phyloP scores from a whole-genome alignment of 2,888 invertebrate genomes.

The Agrotis exclamationis region DNA sequence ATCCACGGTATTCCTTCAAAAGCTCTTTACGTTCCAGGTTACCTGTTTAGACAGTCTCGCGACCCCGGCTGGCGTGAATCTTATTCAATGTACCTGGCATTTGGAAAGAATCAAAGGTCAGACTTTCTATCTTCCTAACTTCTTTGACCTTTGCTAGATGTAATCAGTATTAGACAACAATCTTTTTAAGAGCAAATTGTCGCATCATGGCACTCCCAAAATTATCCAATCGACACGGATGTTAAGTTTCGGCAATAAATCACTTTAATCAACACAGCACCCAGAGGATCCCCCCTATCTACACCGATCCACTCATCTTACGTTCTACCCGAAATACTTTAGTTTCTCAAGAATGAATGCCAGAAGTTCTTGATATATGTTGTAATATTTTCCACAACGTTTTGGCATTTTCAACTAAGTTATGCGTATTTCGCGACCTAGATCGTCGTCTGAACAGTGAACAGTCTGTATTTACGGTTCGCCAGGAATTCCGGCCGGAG shows the following conservation, averaged over 20 bases:
- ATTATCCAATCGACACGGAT: not conserved
- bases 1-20: too few relatives aligned
- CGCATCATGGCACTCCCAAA: not conserved
- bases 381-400: not conserved
- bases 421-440: slow-evolving; percentile 30
- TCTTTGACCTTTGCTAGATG: not conserved
- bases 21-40: too few relatives aligned
- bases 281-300: not conserved
- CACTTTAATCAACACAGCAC: not conserved
- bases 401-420: slow-evolving; percentile 13
- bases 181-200: not conserved
- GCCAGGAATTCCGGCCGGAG: slow-evolving; percentile 37
- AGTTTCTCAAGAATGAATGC: not conserved
- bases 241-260: slow-evolving; percentile 2
- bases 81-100: not conserved
- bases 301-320: not conserved
- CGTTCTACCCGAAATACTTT: not conserved
- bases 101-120: not conserved
- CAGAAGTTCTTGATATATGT: not conserved
- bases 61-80: too few relatives aligned
- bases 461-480: slow-evolving; percentile 27
- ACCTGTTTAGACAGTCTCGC: too few relatives aligned
- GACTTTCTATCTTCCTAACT: not conserved
- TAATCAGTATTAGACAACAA: not conserved
- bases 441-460: slow-evolving; percentile 28